A percentile compares a stretch with the other conserved stretches of the same genome.
Evolutionary conservation across 2,797 vertebrate genomes (phyloP).

Genomic region (Anas flavirostris): DNA sequence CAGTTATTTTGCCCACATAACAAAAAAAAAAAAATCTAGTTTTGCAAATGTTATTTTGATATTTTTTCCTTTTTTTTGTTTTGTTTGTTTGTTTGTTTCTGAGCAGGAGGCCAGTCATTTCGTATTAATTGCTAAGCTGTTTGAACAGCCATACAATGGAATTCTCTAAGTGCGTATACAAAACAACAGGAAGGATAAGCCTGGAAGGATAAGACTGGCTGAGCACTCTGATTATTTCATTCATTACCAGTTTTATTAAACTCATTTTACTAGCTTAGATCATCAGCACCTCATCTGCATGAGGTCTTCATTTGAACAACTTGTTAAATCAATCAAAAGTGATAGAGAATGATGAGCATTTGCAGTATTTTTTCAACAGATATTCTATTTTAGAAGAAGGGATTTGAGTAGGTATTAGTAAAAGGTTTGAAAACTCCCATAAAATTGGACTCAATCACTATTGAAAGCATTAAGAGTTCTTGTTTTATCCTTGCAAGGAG

Average conservation of each 20-base stretch:
- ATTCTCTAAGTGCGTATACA: accelerated
- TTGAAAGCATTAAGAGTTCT: background rate
- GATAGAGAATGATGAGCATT: background rate
- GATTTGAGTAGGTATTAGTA: background rate
- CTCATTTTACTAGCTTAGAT: background rate
- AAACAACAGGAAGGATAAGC: background rate
- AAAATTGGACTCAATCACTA: background rate
- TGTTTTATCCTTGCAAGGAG: background rate
- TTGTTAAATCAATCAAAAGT: background rate
- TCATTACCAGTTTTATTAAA: background rate
- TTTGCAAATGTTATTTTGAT: background rate
- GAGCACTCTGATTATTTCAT: background rate
- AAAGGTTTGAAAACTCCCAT: background rate
- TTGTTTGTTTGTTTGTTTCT: background rate
- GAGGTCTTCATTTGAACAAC: background rate
- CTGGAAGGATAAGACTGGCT: background rate
- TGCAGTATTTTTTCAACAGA: background rate
- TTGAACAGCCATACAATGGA: background rate
- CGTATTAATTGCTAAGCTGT: background rate
- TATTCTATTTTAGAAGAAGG: background rate
- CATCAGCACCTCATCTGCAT: background rate
- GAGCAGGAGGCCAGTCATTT: background rate
- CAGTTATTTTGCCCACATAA: background rate
- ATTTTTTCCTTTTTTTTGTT: background rate
- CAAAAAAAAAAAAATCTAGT: background rate